phyloP scores from a whole-genome alignment of 23 tunicate species.

The Styela clava region DNA sequence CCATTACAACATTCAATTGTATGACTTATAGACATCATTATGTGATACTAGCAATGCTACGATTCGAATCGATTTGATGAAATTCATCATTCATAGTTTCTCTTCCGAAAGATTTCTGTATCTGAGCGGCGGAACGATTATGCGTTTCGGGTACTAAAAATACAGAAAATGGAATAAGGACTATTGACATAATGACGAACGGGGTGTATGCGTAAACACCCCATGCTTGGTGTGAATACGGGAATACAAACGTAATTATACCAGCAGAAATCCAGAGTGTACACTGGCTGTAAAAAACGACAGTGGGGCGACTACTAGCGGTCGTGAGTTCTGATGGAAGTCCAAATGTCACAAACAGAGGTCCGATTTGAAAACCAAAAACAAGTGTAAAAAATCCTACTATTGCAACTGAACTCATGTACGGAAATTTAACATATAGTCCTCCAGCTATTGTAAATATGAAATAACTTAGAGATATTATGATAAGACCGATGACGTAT shows the following conservation, averaged over 20 bases:
- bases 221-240: constrained; percentile 36
- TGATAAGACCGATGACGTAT: constrained; percentile 5
- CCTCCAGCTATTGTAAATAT: constrained; percentile 13
- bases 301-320: constrained; percentile 35
- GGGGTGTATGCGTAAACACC: constrained; percentile 39
- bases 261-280: constrained; percentile 33
- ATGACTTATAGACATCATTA: too few relatives aligned
- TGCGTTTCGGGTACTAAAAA: not conserved
- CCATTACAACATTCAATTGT: too few relatives aligned
- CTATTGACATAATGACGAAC: not conserved
- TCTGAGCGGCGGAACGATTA: not conserved
- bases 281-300: constrained; percentile 12
- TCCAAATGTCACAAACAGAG: not conserved
- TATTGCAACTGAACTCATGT: constrained; percentile 14
- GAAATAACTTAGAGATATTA: not conserved
- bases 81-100: not conserved
- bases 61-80: too few relatives aligned
- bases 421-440: not conserved
- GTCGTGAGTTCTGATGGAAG: constrained; percentile 48
- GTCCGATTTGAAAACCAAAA: constrained; percentile 28
- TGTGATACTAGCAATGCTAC: too few relatives aligned
- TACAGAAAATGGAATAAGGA: not conserved
- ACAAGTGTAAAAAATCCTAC: constrained; percentile 17
- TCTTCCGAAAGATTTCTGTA: not conserved
- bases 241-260: constrained; percentile 28